phyloP scores from a whole-genome alignment of 92 coral and sea anemone genomes.

The Chrysogorgia sp. region DNA sequence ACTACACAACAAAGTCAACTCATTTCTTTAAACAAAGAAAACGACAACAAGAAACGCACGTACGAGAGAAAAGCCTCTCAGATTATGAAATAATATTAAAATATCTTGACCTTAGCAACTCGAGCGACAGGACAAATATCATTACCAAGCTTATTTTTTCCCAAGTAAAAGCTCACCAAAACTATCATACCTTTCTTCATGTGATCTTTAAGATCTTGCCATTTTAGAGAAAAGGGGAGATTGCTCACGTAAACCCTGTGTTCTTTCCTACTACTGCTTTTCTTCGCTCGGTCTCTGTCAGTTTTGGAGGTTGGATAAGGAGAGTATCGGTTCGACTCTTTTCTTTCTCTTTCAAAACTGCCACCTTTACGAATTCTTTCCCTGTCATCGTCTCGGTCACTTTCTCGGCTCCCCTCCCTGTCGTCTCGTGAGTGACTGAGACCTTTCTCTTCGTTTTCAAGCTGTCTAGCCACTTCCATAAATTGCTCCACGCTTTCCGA shows the following conservation, averaged over 20 bases:
- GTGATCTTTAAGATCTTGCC: slow-evolving; percentile 94
- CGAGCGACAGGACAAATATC: no score
- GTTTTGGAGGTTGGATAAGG: slow-evolving; percentile 73
- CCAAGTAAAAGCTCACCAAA: background rate
- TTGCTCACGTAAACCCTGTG: slow-evolving; percentile 82
- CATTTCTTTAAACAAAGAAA: background rate
- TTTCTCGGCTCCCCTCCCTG: slow-evolving; percentile 87
- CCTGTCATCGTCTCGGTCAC: slow-evolving; percentile 83
- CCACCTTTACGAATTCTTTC: slow-evolving; percentile 82
- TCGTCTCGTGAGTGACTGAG: slow-evolving; percentile 60
- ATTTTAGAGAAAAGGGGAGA: slow-evolving; percentile 77
- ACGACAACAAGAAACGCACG: background rate
- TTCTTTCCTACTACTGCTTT: slow-evolving; percentile 64
- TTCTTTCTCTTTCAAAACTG: slow-evolving; percentile 81
- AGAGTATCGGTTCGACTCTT: slow-evolving; percentile 73
- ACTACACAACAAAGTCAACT: slow-evolving; percentile 54
- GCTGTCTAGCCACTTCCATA: slow-evolving; percentile 30
- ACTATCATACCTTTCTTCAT: slow-evolving; percentile 76
- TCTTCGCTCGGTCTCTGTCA: slow-evolving; percentile 35
- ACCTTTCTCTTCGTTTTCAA: slow-evolving; percentile 62
- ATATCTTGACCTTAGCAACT: no score
- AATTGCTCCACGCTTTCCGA: slow-evolving; percentile 39
- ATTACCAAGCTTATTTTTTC: no score
- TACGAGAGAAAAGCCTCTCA: background rate
- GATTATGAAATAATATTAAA: background rate